These are phyloP conservation scores for Rugalucina vietnamica DNA, from an alignment of 2,888 invertebrate genomes.

Conservation along the genomic window DNA sequence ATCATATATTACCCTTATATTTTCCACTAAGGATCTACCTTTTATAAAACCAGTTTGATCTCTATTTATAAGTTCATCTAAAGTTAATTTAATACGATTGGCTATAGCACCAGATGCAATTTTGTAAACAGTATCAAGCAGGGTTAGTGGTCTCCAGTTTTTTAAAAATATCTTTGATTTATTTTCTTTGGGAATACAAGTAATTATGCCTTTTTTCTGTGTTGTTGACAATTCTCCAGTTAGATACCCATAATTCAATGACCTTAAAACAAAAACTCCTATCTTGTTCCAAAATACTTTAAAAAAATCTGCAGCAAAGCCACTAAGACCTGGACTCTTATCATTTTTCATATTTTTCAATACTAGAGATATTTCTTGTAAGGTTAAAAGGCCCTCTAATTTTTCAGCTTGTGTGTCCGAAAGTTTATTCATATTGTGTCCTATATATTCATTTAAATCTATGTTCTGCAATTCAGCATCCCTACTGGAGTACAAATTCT, in stretches of 20 bases:
- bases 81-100: no score
- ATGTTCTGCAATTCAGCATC: not conserved
- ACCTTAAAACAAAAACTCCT: not conserved
- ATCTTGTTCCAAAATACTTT: slow-evolving; percentile 17
- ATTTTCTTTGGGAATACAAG: not conserved
- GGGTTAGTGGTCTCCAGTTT: not conserved
- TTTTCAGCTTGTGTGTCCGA: no score
- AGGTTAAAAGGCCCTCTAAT: not conserved
- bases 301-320: slow-evolving; percentile 4
- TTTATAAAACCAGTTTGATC: no score
- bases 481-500: not conserved
- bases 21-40: no score
- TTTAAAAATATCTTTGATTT: not conserved
- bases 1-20: no score
- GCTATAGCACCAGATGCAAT: not conserved
- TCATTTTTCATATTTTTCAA: slow-evolving; percentile 22
- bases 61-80: no score
- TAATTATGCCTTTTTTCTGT: slow-evolving; percentile 7
- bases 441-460: not conserved
- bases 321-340: slow-evolving; percentile 16
- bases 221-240: not conserved
- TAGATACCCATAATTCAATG: not conserved
- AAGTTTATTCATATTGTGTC: no score
- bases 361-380: not conserved
- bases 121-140: not conserved